Conservation (phyloP, 2,797 vertebrate genomes). For the Myotis myotis region DNA sequence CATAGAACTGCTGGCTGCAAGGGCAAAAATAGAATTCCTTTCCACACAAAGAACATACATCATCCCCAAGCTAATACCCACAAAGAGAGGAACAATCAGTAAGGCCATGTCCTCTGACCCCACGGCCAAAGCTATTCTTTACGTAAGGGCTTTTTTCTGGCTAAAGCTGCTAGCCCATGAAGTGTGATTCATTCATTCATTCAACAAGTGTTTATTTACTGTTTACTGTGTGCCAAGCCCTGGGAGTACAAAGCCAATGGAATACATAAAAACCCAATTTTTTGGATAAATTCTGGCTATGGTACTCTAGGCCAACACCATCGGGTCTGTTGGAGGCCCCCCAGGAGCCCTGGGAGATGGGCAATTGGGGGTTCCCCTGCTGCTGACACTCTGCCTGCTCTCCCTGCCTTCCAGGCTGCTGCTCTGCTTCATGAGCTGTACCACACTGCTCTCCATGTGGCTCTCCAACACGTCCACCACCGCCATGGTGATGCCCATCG, state of each 20-base stretch:
- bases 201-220: background rate
- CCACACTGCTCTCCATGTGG: slow-evolving; percentile 97
- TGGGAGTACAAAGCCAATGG: background rate
- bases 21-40: background rate
- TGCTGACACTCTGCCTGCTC: rapidly evolving
- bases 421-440: slow-evolving; percentile 98
- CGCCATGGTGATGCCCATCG: slow-evolving; percentile 99
- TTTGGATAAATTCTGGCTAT: background rate
- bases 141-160: background rate
- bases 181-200: background rate
- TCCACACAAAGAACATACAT: background rate
- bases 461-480: slow-evolving; percentile 99
- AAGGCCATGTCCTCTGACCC: background rate
- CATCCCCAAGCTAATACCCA: background rate
- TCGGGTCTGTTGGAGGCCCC: background rate
- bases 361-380: rapidly evolving
- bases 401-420: slow-evolving; percentile 88
- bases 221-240: background rate
- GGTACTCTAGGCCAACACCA: rapidly evolving
- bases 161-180: background rate
- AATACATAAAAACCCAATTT: background rate
- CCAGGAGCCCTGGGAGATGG: background rate
- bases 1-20: background rate
- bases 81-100: background rate
- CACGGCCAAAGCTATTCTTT: background rate